Evolutionary conservation across 1,140 invertebrate genomes (phyloP).

Genomic region (Zaprionus camerounensis): DNA sequence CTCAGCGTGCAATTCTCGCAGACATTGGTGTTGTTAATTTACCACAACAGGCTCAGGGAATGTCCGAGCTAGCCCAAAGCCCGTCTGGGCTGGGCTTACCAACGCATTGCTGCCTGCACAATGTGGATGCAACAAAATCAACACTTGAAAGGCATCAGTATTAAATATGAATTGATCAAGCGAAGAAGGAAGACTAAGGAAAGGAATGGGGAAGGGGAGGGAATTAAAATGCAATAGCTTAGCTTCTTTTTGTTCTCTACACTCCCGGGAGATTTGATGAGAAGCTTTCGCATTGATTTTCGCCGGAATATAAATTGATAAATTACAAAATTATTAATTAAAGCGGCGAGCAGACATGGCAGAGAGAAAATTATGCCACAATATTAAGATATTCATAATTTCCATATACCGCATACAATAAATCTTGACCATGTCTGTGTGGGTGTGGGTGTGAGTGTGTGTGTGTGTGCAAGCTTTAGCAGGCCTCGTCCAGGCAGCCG

Average conservation of each 20-base stretch:
- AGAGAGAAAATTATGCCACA: constrained; percentile 62
- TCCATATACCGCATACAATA: constrained; percentile 73
- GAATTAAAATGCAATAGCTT: too few relatives aligned
- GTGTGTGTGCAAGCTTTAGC: constrained; percentile 6
- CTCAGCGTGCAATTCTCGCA: constrained; percentile 3
- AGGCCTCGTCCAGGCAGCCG: constrained; percentile 28
- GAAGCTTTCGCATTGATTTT: constrained; percentile 8
- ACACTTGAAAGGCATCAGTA: constrained; percentile 21
- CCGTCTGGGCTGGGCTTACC: not conserved
- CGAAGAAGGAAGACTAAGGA: not conserved
- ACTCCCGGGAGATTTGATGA: not conserved
- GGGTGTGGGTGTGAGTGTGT: not conserved
- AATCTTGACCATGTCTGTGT: constrained; percentile 49
- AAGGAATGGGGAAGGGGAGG: not conserved
- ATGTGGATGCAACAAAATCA: constrained; percentile 23
- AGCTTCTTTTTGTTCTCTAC: not conserved
- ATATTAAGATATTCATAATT: constrained; percentile 83
- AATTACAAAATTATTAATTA: constrained; percentile 81
- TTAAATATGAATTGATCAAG: constrained; percentile 56
- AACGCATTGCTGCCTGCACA: not conserved
- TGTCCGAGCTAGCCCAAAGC: not conserved
- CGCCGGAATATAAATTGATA: constrained; percentile 70
- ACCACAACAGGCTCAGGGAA: constrained; percentile 21
- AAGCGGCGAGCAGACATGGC: constrained; percentile 35
- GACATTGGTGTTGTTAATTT: constrained; percentile 15